A percentile compares a stretch with the other conserved stretches of the same genome.
Conservation (phyloP, 1,140 invertebrate species). For the Drosophila guanche region DNA sequence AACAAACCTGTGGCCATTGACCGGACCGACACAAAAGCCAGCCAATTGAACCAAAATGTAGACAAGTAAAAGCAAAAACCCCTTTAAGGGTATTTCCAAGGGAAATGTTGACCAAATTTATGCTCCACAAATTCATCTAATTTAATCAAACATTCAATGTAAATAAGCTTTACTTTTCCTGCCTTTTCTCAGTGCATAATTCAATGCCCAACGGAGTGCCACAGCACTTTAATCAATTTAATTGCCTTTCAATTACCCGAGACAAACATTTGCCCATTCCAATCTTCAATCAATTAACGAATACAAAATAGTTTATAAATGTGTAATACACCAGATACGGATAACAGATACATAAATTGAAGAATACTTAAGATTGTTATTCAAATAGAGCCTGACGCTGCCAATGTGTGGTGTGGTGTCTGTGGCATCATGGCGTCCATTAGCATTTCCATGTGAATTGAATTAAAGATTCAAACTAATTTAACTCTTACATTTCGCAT, state of each 20-base stretch:
- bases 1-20: no score
- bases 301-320: constrained; percentile 13
- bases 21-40: no score
- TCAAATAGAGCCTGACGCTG: constrained; percentile 14
- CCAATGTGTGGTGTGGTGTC: background rate
- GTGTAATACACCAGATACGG: background rate
- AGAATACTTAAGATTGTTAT: constrained; percentile 48
- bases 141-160: background rate
- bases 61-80: no score
- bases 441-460: constrained; percentile 60
- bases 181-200: background rate
- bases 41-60: no score
- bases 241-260: constrained; percentile 17
- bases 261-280: constrained; percentile 4
- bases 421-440: constrained; percentile 48
- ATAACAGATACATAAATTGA: constrained; percentile 1
- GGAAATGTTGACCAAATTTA: no score
- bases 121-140: no score
- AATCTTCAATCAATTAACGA: constrained; percentile 9
- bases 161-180: background rate
- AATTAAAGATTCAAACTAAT: constrained; percentile 77
- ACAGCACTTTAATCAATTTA: constrained; percentile 18
- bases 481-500: constrained; percentile 55
- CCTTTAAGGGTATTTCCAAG: no score
- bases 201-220: background rate